These are phyloP conservation scores for Drosophila pectinifera DNA, from an alignment of 1,140 invertebrate species.

Conservation along the genomic window DNA sequence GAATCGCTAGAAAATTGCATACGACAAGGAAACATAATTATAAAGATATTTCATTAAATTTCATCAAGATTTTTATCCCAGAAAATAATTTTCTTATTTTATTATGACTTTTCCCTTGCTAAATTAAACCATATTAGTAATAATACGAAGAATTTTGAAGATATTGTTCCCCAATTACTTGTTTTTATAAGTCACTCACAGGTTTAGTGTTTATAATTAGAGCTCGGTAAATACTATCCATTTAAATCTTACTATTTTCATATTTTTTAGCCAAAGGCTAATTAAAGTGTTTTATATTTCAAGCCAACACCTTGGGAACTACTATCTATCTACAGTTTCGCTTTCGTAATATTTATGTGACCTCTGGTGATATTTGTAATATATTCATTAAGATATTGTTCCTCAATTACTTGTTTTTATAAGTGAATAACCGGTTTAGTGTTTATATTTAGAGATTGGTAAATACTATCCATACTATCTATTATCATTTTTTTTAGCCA, in stretches of 20 bases:
- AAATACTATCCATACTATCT: no score
- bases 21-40: no score
- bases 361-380: no score
- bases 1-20: not conserved
- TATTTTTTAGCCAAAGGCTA: not conserved
- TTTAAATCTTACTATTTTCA: not conserved
- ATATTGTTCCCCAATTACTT: not conserved
- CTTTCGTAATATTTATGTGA: constrained; percentile 14
- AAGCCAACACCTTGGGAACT: not conserved
- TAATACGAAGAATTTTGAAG: not conserved
- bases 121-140: not conserved
- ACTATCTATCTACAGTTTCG: not conserved
- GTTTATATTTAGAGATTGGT: no score
- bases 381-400: no score
- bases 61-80: not conserved
- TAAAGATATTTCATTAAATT: no score
- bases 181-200: not conserved
- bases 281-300: not conserved
- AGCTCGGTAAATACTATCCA: not conserved
- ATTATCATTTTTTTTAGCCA: no score
- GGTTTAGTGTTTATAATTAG: not conserved
- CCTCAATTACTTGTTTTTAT: no score
- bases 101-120: no score
- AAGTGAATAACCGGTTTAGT: no score
- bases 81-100: not conserved